Conservation (phyloP, 2,113 vertebrate genomes). For the Nannobrachium achirus region DNA sequence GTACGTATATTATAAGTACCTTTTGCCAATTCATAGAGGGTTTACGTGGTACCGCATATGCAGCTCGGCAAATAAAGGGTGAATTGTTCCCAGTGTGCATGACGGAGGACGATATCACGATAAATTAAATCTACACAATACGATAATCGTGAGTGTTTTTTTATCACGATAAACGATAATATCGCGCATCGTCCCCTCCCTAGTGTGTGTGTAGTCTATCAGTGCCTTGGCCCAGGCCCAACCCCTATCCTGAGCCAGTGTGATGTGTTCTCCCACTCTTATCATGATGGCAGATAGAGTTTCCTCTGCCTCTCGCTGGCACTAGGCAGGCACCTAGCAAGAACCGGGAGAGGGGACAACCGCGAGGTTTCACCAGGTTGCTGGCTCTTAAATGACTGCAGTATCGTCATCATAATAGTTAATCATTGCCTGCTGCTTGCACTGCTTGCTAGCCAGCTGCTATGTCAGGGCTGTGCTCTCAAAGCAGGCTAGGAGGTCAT, state of each 20-base stretch:
- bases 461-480: conserved; percentile 36
- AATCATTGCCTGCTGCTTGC: conserved; percentile 60
- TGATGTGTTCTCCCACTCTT: conserved; percentile 39
- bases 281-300: conserved; percentile 40
- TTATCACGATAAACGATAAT: too few species aligned
- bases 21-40: too few species aligned
- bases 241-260: conserved; percentile 36
- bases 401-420: conserved; percentile 41
- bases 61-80: too few species aligned
- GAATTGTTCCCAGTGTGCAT: too few species aligned
- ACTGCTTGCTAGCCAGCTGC: conserved; percentile 34
- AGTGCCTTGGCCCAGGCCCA: conserved; percentile 33
- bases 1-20: too few species aligned
- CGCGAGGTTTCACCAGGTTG: conserved; percentile 17
- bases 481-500: conserved; percentile 15
- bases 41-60: too few species aligned
- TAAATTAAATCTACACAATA: too few species aligned
- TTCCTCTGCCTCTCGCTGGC: conserved; percentile 48
- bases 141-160: too few species aligned
- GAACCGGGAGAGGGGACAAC: conserved; percentile 1
- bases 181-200: too few species aligned
- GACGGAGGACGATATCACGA: too few species aligned
- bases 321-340: conserved; percentile 20
- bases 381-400: conserved; percentile 46
- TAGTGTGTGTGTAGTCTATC: conserved; percentile 19